Evolutionary conservation across 2,888 invertebrate species (phyloP), one percentile per base, ranked within the genome.

Genomic region (Temnothorax unifasciatus): DNA sequence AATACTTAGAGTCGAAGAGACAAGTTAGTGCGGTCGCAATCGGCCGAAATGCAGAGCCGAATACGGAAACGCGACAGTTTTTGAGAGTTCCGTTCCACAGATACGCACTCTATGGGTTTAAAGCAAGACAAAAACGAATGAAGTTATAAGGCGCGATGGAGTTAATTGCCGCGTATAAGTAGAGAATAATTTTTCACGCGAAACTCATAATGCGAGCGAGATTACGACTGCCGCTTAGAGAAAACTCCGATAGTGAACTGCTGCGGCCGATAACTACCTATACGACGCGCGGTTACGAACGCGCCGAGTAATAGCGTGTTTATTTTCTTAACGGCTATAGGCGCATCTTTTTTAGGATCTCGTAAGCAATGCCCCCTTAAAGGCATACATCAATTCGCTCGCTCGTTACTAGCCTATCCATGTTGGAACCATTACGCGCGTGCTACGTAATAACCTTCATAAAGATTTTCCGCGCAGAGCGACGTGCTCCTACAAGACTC

Each of bases 381-480:
- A 79, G 57, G 79, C 41, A 68, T 57, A 71, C 71, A 38, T 81
- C 71, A 47, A 81, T 81, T 71, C 59, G 71, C 25, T 38, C 59
- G 71, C 59, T 81, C 79, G 47, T 81, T 81, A 71, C 59, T 3
- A 47, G 71, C 38, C 25, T 57, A 47, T 38, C 47, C 47, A 25
- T 34, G 79, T 15, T 44, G 41, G 15, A 25, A 21, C 57, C 9
- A 74, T 82, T 81, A 81, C 47, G 47, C 63, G 75, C 61, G 73
- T 59, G 71, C 29, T 38, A 34, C 38, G 44, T 44, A 44, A 38
- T 64, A 47, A 69, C 69, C 57, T 59, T 52, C 25, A 66, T 44
- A 77, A 54, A 52, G 25, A 5, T 41, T 41, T 41, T 29, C 41
- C 68, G 25, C 50, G 52, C 64, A 0, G n/a, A 74, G n/a, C n/a